Base-by-base conservation (phyloP, 2,797 vertebrate genomes). In the Psittacula echo region DNA sequence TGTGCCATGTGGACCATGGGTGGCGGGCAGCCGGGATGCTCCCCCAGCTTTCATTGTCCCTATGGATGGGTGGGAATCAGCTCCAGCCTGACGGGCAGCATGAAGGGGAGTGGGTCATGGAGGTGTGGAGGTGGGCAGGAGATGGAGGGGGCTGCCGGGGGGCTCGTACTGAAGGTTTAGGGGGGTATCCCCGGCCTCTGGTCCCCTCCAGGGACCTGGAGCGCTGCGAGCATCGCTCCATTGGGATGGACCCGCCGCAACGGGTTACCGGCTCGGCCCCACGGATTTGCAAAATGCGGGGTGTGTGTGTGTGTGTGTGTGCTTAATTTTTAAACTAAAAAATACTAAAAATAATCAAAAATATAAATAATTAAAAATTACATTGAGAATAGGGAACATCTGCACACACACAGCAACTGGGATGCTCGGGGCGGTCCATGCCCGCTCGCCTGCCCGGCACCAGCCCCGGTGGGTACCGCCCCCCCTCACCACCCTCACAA, bases 1-100 rank as follows among this genome's bases (percentile, higher is more conserved):
- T 10, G 26, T 23, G 67, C 3, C n/a, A n/a, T n/a, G n/a, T n/a
- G 47, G 37, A 19, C 7, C 16, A 2, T 1, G 41, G 22, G 5
- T 4, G 45, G 54, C 26, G n/a, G n/a, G 41, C 23, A 11, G 41
- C 37, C 22, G 1, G 37, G 72, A 4, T 45, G 29, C 37, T 2
- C 13, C 13, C 48, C 16, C 32, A 4, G 44, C n/a, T 79, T 64
- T 54, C 79, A 14, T 24, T 34, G 58, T 53, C 67, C 48, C 15
- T 7, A 41, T 27, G 56, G 56, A 60, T 2, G 71, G 22, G 37
- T 45, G 74, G 44, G 74, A 29, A 32, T 8, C 7, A 2, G 47
- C 73, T 48, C 47, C 66, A 26, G 45, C 23, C 21, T 3, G 54
- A 58, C 34, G 22, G 22, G 22, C 22, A 65, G 62, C 62, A 66